Base-by-base conservation (phyloP, 1,140 invertebrate genomes). In the Nasonia vitripennis region DNA sequence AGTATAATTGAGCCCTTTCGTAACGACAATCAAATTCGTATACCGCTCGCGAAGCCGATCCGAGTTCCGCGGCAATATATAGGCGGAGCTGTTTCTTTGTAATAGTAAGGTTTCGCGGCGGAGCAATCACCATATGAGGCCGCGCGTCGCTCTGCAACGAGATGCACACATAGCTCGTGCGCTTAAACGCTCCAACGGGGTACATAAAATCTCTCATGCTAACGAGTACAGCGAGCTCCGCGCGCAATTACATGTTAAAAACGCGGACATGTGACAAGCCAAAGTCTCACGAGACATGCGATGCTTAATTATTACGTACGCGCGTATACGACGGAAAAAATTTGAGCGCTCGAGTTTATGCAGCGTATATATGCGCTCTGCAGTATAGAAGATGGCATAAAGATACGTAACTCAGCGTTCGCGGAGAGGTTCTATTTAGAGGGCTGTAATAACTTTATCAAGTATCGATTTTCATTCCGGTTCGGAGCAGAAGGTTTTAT, bases 121-220 rank as follows among this genome's bases (percentile, higher is more conserved):
- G 20, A 55, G 51, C 51, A 55, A 55, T 55, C 51, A 55, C 51
- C 51, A 55, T 55, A 55, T 55, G 12, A 55, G 51, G 51, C 51
- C 51, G 51, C 51, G 51, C 11, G 51, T 45, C 14, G 73, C 34
- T 31, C 70, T 27, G 70, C 55, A 80, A 81, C 79, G 23, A 81
- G 67, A 81, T 73, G 68, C 68, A 81, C 41, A 74, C 62, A 68
- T 0, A 70, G 55, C 41, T 62, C 82, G 75, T 84, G 82, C 82
- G 20, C 41, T 78, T 78, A 78, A 84, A 78, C 31, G 41, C 5
- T 7, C 75, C 34, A 2, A 77, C 31, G 73, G 74, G 55, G 34
- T 51, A 70, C 23, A 62, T 71, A 71, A 71, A 83, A 83, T 77
- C 62, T 83, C 45, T 45, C 17, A 37, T 62, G 20, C 67, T 84